Evolutionary conservation across 2,797 vertebrate species (phyloP), one percentile per base, ranked within the genome.

Genomic region (Fistularia commersonii): DNA sequence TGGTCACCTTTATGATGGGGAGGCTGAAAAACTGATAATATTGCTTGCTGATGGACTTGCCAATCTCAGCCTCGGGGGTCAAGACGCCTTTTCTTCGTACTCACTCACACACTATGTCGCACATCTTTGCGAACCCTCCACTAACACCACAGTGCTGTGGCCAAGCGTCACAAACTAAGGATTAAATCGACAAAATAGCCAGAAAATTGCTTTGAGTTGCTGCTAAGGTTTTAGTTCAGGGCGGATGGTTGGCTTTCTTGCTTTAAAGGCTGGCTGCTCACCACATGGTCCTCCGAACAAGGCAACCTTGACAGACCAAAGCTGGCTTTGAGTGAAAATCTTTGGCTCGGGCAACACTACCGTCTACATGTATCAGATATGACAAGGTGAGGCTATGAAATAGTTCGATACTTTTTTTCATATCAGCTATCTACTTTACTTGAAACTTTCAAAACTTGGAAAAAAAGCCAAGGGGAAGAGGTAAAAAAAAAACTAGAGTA

Each of bases 121-220:
- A 51, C 53, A 54, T 45, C 66, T 40, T 37, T 41, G 48, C 45
- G 38, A 13, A 45, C 56, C 51, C 57, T 44, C 56, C 43, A 48
- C 60, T 57, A 51, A 52, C 67, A 68, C 62, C 69, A 72, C 70
- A 66, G 48, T 10, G 37, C 60, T 73, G 75, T 77, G 64, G 47
- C 58, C 72, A 74, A 74, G 69, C 82, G 76, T 85, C 78, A 78
- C 80, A 86, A 86, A 80, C 79, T 65, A 74, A 52, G 80, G 82
- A 91, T 89, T 88, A 86, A 84, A 88, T 88, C 80, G 77, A 83
- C 76, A 82, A 88, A 89, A 90, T 79, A 84, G 79, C 75, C 80
- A 85, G 84, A 90, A 91, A 90, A 90, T 91, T 87, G 85, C 85
- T 82, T 83, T 85, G 82, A 88, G 84, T 78, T 58, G 67, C 66